Evolutionary conservation across 2,888 invertebrate species (phyloP).

Genomic region (Agapostemon virescens): DNA sequence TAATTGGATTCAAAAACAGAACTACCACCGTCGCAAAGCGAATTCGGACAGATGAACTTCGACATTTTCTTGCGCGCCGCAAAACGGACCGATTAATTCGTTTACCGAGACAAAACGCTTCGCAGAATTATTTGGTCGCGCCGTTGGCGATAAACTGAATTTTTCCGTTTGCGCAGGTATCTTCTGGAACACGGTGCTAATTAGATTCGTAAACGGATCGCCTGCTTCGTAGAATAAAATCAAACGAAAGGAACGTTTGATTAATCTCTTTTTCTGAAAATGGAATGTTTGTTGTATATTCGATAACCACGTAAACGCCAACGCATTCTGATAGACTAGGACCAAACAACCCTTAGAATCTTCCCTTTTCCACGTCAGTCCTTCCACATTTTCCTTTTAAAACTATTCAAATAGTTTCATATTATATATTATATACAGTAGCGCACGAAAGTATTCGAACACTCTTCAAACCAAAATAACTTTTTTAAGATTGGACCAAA

Average conservation of each 20-base stretch:
- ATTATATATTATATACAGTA: too few species aligned
- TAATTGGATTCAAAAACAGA: slow-evolving; percentile 10
- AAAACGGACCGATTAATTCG: not conserved
- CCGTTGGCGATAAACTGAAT: not conserved
- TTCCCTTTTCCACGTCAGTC: too few species aligned
- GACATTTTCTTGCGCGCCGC: not conserved
- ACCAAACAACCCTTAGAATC: too few species aligned
- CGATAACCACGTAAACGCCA: too few species aligned
- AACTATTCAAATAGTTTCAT: too few species aligned
- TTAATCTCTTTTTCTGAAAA: too few species aligned
- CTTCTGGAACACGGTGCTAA: not conserved
- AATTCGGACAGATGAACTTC: not conserved
- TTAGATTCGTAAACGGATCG: not conserved
- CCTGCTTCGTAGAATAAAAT: not conserved
- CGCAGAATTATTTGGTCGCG: not conserved
- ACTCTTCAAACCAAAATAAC: too few species aligned
- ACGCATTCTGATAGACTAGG: too few species aligned
- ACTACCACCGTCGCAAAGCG: not conserved
- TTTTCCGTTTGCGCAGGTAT: not conserved
- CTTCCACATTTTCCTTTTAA: too few species aligned
- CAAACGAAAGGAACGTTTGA: not conserved
- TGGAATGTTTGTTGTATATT: too few species aligned
- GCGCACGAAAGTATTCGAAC: too few species aligned
- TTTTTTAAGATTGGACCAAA: too few species aligned
- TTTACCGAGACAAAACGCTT: not conserved